Base-by-base conservation (phyloP, 2,888 invertebrate species). In the Lingula anatina region DNA sequence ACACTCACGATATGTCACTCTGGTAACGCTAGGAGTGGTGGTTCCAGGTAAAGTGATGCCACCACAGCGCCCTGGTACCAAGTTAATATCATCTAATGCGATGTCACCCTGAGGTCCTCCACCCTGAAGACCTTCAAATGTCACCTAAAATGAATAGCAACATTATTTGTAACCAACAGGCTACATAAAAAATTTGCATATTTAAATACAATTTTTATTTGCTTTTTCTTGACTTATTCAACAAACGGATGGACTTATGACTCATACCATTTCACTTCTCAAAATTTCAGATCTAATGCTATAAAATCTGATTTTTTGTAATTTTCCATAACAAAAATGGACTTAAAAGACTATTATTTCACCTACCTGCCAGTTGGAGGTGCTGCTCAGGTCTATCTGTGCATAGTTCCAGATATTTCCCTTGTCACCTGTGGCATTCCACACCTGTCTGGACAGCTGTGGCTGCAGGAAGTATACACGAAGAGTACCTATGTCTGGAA, bases 351-450 rank as follows among this genome's bases (percentile, higher is more conserved):
- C n/a, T n/a, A n/a, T n/a, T n/a, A n/a, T n/a, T n/a, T n/a, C n/a
- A n/a, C 20, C 26, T 21, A 54, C 36, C 54, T 54, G 45, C 3
- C 36, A 46, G 24, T 31, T 31, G 24, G 51, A 47, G 5, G 42
- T 26, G 5, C 58, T 56, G 5, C 38, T 46, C 3, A 69, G 47
- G 25, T 61, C 59, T 12, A 59, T 50, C 26, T 59, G 55, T 7
- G 53, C 64, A 40, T 57, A 45, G n/a, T 61, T 38, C 70, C 70
- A 70, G 25, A 58, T 42, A 20, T 56, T 40, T 7, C 68, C 68
- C 35, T 64, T 54, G 56, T 68, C 57, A 23, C 66, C 66, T 9
- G 57, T 51, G 18, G 47, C 42, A 20, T 53, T 60, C 56, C 66
- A 66, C 9, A 66, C 20, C 25, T 44, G 48, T 40, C 52, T 54